A percentile compares a stretch with the other conserved stretches of the same genome.
phyloP scores from a whole-genome alignment of 2,888 invertebrate species.

The Crepidodera aurea region DNA sequence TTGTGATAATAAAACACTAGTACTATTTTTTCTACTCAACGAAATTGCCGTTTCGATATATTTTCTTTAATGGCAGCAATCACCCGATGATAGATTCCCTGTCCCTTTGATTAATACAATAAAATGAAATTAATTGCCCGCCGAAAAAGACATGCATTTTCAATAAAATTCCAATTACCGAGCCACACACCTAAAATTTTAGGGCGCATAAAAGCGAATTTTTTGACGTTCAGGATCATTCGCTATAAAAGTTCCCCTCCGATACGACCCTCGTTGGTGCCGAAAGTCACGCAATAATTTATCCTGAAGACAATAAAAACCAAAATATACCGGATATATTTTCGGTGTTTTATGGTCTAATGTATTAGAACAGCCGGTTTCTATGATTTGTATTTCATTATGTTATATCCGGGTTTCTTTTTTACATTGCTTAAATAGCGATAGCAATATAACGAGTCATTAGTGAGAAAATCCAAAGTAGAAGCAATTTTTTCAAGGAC shows the following conservation, averaged over 20 bases:
- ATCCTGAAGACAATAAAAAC: constrained; percentile 39
- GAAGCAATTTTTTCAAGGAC: too few relatives aligned
- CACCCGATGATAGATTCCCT: not conserved
- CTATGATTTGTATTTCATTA: constrained; percentile 34
- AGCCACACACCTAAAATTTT: constrained; percentile 29
- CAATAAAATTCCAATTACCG: constrained; percentile 29
- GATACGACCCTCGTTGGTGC: constrained; percentile 32
- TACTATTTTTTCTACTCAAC: too few relatives aligned
- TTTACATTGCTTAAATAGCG: too few relatives aligned
- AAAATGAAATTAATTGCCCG: constrained; percentile 22
- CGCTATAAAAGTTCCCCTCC: constrained; percentile 38
- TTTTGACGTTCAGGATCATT: constrained; percentile 33
- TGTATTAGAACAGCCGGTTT: constrained; percentile 30
- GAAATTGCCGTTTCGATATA: too few relatives aligned
- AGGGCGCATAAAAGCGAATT: constrained; percentile 24
- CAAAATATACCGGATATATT: constrained; percentile 36
- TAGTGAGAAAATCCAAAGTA: too few relatives aligned
- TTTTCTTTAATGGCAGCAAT: too few relatives aligned
- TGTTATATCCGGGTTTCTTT: too few relatives aligned
- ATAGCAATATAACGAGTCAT: too few relatives aligned
- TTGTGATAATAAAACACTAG: too few relatives aligned
- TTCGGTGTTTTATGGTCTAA: constrained; percentile 31
- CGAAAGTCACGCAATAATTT: constrained; percentile 43
- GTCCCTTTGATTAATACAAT: constrained; percentile 16
- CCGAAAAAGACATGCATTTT: constrained; percentile 27